Evolutionary conservation across 1,140 invertebrate genomes (phyloP).

Genomic region (Pseudomyrmex sp.): DNA sequence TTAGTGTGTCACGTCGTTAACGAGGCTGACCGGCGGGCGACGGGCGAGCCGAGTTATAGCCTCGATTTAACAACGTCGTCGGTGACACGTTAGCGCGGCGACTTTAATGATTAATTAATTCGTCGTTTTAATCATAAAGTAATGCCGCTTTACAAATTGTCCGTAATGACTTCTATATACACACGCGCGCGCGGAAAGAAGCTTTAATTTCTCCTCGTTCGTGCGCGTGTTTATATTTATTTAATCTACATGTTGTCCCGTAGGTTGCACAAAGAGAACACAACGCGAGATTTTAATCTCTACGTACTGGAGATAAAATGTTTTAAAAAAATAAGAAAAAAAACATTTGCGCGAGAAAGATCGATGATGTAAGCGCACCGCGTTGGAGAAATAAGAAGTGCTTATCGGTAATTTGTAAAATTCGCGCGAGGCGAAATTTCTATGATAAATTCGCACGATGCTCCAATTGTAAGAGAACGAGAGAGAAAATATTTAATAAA

Average conservation of each 20-base stretch:
- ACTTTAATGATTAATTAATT: constrained; percentile 53
- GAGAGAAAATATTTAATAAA: no score
- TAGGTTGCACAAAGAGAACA: neutral
- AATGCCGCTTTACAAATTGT: constrained; percentile 25
- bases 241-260: no score
- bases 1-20: constrained; percentile 42
- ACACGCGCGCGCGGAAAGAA: neutral
- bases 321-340: constrained; percentile 15
- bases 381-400: neutral
- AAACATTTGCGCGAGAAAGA: neutral
- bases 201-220: constrained; percentile 27
- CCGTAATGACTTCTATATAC: neutral
- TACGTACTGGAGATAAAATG: no score
- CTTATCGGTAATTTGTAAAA: neutral
- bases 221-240: no score
- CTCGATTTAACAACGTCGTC: constrained; percentile 43
- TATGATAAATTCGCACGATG: neutral
- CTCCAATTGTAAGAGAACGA: no score
- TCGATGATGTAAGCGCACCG: neutral
- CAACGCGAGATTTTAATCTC: neutral
- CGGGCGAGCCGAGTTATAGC: neutral
- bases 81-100: neutral
- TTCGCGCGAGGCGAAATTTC: neutral
- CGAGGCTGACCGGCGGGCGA: constrained; percentile 2
- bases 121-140: neutral